These are phyloP conservation scores for Poecilia latipinna DNA, from an alignment of 2,113 vertebrate species.

Conservation along the genomic window DNA sequence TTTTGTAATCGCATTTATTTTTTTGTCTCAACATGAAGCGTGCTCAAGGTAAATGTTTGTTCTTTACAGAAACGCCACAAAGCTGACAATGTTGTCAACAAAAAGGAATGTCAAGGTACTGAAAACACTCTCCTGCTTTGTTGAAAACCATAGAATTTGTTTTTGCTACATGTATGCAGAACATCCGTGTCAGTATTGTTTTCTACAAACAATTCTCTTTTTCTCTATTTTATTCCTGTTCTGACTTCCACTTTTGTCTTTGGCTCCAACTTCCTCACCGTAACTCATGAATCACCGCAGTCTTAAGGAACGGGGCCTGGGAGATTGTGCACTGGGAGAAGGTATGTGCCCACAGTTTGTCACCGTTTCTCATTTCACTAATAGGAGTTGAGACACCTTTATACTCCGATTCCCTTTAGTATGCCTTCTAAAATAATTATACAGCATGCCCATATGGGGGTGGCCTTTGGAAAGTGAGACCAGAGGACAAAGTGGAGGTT, in stretches of 20 bases:
- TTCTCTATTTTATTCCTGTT: not conserved
- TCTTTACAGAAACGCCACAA: slow-evolving; percentile 93
- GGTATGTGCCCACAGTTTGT: slow-evolving; percentile 77
- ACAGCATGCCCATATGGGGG: slow-evolving; percentile 43
- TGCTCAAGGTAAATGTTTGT: not conserved
- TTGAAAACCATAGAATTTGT: not conserved
- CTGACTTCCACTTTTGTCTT: not conserved
- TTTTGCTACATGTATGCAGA: not conserved
- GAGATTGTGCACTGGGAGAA: slow-evolving; percentile 99
- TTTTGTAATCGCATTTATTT: not conserved
- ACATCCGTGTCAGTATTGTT: not conserved
- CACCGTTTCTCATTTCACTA: not conserved
- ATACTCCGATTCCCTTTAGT: slow-evolving; percentile 17
- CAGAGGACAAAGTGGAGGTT: slow-evolving; percentile 50
- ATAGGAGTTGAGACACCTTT: slow-evolving; percentile 11
- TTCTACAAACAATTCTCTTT: not conserved
- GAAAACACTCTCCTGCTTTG: not conserved
- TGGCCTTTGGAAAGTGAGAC: slow-evolving; percentile 48
- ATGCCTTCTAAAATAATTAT: slow-evolving; percentile 49
- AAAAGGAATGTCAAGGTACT: slow-evolving; percentile 97
- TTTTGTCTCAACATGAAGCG: not conserved
- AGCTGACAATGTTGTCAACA: slow-evolving; percentile 94
- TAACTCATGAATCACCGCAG: slow-evolving; percentile 69
- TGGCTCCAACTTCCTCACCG: not conserved
- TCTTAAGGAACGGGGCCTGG: slow-evolving; percentile 96